phyloP scores from a whole-genome alignment of 2,797 vertebrate species.

The Enoplosus armatus region DNA sequence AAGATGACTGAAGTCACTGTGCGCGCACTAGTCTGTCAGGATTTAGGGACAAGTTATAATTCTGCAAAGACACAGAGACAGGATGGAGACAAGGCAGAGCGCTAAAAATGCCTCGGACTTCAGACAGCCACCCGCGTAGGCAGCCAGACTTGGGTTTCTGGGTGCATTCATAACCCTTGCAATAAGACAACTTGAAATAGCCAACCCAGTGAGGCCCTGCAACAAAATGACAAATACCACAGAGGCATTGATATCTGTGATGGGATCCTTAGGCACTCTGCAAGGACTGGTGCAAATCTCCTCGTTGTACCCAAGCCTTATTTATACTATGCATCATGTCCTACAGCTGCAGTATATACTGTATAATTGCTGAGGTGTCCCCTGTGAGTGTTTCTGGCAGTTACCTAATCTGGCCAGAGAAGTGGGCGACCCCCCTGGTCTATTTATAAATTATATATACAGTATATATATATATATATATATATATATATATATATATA shows the following conservation, averaged over 20 bases:
- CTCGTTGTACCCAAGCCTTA: constrained; percentile 38
- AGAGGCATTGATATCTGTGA: constrained; percentile 50
- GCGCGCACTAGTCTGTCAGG: background rate
- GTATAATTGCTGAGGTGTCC: constrained; percentile 45
- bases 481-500: constrained; percentile 53
- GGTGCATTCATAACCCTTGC: constrained; percentile 54
- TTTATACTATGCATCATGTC: constrained; percentile 57
- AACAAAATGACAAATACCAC: constrained; percentile 62
- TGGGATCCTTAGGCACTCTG: constrained; percentile 29
- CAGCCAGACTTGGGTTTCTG: constrained; percentile 57
- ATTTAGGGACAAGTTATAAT: background rate
- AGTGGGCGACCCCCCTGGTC: constrained; percentile 49
- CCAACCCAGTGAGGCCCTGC: constrained; percentile 56
- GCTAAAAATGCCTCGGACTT: constrained; percentile 55
- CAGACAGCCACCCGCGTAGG: constrained; percentile 61
- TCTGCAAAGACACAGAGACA: constrained; percentile 5
- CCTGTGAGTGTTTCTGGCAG: constrained; percentile 53
- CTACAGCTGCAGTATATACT: constrained; percentile 32
- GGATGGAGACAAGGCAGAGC: constrained; percentile 22
- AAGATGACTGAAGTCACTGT: constrained; percentile 8
- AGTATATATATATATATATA: constrained; percentile 52
- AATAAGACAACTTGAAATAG: constrained; percentile 78
- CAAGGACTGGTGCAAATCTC: constrained; percentile 19
- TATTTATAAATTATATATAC: constrained; percentile 47
- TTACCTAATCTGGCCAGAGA: constrained; percentile 70